Conservation (phyloP, 2,113 vertebrate genomes). For the Laticauda laticaudata region DNA sequence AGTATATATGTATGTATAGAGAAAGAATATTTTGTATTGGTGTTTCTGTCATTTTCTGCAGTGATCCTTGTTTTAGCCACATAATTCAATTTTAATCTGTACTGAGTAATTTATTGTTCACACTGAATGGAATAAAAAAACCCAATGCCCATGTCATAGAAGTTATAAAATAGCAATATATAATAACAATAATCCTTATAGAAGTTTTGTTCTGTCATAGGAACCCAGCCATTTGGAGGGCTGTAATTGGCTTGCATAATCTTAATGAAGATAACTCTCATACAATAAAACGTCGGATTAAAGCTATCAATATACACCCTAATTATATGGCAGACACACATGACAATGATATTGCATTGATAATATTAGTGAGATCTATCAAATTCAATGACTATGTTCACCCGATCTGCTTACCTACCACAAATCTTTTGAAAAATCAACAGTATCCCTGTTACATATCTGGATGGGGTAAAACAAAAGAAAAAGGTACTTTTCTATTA, state of each 20-base stretch:
- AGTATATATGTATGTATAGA: neutral
- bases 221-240: constrained; percentile 11
- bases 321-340: neutral
- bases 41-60: neutral
- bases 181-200: neutral
- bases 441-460: constrained; percentile 53
- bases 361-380: constrained; percentile 18
- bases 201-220: constrained; percentile 2
- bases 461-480: constrained; percentile 64
- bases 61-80: neutral
- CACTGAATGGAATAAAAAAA: neutral
- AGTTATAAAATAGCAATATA: neutral
- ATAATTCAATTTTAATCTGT: neutral
- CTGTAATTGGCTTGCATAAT: neutral
- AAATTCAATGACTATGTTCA: constrained; percentile 49
- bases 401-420: constrained; percentile 42
- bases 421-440: neutral
- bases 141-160: neutral
- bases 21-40: neutral
- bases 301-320: neutral
- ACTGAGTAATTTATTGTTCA: neutral
- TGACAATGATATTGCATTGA: constrained; percentile 7
- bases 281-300: neutral
- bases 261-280: neutral
- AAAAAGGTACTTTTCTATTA: constrained; percentile 55